Conservation (phyloP, 2,888 invertebrate species). For the Zele albiditarsus region DNA sequence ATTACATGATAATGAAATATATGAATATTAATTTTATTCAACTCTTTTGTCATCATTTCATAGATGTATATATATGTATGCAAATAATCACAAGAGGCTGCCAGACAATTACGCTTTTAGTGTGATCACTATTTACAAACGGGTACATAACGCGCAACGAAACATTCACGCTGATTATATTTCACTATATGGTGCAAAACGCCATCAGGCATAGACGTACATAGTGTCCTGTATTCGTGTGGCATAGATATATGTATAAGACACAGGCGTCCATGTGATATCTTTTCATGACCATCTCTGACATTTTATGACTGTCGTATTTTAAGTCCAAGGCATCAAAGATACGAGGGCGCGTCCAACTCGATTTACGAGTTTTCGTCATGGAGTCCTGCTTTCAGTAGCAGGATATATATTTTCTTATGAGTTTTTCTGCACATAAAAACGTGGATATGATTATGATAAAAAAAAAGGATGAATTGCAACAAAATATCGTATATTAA, state of each 20-base stretch:
- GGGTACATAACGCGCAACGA: conserved; percentile 39
- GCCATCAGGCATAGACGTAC: conserved; percentile 1
- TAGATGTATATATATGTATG: background rate
- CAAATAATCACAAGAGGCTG: background rate
- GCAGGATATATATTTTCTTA: conserved; percentile 10
- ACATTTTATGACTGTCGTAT: conserved; percentile 45
- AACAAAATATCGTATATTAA: background rate
- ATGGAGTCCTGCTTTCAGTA: conserved; percentile 22
- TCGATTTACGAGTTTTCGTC: conserved; percentile 43
- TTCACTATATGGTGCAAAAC: conserved; percentile 33
- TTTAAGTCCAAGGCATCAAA: conserved; percentile 44
- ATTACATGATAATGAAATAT: conserved; percentile 24
- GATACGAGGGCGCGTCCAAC: conserved; percentile 42
- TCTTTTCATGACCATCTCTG: conserved; percentile 38
- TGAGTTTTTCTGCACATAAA: conserved; percentile 7
- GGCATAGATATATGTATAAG: conserved; percentile 18
- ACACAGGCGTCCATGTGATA: conserved; percentile 22
- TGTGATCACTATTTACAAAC: conserved; percentile 60
- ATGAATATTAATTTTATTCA: background rate
- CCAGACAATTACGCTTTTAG: conserved; percentile 52
- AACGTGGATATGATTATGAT: background rate
- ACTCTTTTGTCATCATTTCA: background rate
- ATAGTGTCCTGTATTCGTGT: conserved; percentile 24
- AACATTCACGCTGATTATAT: conserved; percentile 56
- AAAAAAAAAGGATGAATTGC: background rate